phyloP scores from a whole-genome alignment of 2,113 vertebrate species.

The Baryphthengus martii region DNA sequence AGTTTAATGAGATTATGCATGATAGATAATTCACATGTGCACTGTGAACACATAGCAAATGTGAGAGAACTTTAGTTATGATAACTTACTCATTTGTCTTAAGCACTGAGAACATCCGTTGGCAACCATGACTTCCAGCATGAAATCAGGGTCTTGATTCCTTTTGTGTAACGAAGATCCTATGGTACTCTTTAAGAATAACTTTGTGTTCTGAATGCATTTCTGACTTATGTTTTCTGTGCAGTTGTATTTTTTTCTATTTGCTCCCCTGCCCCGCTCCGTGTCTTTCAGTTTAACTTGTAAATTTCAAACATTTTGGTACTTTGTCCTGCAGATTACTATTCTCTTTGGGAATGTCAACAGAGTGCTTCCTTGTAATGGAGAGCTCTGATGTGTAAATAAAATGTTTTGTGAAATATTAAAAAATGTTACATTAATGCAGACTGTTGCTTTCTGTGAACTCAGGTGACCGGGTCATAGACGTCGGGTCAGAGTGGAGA shows the following conservation, averaged over 20 bases:
- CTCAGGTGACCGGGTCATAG: conserved; percentile 94
- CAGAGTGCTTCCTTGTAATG: background rate
- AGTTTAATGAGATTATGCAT: background rate
- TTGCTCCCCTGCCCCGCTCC: accelerated
- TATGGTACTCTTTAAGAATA: background rate
- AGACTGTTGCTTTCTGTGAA: background rate
- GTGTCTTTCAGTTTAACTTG: background rate
- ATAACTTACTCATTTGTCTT: background rate
- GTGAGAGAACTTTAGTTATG: background rate
- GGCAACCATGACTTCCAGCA: background rate
- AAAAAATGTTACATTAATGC: background rate
- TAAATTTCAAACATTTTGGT: background rate
- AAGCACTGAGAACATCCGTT: background rate
- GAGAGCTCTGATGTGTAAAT: background rate
- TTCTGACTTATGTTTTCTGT: background rate
- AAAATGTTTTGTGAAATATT: background rate
- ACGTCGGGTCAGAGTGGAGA: conserved; percentile 98
- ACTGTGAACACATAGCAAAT: background rate
- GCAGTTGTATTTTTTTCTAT: background rate
- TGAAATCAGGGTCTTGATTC: background rate
- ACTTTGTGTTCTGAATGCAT: background rate
- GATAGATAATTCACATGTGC: background rate
- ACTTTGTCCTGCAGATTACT: background rate
- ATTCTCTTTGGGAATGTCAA: background rate
- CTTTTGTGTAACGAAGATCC: background rate